Evolutionary conservation across 1,140 invertebrate genomes (phyloP).

Genomic region (Cyphomyrmex costatus): DNA sequence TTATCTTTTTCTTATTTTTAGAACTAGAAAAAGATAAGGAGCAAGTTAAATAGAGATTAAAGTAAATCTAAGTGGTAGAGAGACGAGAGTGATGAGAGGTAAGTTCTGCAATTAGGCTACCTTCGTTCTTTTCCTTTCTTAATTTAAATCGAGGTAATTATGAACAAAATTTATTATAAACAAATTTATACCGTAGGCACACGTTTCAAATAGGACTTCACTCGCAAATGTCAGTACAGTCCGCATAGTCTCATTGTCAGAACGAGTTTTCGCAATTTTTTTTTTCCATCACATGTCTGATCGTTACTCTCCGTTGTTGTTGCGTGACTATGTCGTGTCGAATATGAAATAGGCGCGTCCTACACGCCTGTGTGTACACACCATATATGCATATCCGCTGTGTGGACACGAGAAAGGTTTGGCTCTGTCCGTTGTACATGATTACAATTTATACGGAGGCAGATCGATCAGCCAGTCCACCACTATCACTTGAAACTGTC

Average conservation of each 20-base stretch:
- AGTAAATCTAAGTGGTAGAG: too few species aligned
- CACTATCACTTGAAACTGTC: neutral
- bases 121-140: neutral
- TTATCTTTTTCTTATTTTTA: too few species aligned
- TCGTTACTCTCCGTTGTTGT: conserved; percentile 55
- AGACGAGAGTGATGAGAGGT: too few species aligned
- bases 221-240: conserved; percentile 10
- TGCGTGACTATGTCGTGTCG: conserved; percentile 44
- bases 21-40: too few species aligned
- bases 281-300: conserved; percentile 19
- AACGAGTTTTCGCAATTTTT: conserved; percentile 28
- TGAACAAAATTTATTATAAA: neutral
- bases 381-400: conserved; percentile 45
- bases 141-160: neutral
- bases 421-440: conserved; percentile 60
- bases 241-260: neutral
- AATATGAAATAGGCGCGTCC: conserved; percentile 70
- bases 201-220: conserved; percentile 18
- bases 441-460: conserved; percentile 35
- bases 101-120: neutral
- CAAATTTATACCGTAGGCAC: neutral
- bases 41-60: too few species aligned
- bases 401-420: conserved; percentile 54
- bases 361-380: conserved; percentile 65
- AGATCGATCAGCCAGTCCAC: conserved; percentile 2